Evolutionary conservation across 2,797 vertebrate species (phyloP).

Genomic region (Coluber constrictor): DNA sequence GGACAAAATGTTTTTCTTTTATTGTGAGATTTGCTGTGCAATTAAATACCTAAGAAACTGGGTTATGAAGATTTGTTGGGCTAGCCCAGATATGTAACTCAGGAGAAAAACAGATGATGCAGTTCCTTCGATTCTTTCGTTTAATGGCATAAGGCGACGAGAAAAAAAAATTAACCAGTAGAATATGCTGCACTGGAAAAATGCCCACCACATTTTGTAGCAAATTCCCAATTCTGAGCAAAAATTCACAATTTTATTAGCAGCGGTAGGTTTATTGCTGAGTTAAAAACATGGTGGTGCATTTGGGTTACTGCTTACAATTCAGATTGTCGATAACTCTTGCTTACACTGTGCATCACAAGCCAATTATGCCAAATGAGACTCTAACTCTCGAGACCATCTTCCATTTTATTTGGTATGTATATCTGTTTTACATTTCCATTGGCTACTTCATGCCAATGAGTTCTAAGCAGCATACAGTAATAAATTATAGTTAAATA

Average conservation of each 20-base stretch:
- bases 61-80: constrained; percentile 16
- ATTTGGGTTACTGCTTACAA: constrained; percentile 10
- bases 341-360: not conserved
- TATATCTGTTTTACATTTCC: not conserved
- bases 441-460: not conserved
- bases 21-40: constrained; percentile 24
- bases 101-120: constrained; percentile 34
- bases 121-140: constrained; percentile 27
- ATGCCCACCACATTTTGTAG: not conserved
- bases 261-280: constrained; percentile 2
- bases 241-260: constrained; percentile 31
- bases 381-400: not conserved
- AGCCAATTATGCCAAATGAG: constrained; percentile 10
- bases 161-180: constrained; percentile 18
- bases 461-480: not conserved
- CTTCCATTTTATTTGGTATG: constrained; percentile 7
- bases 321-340: constrained; percentile 16
- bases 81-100: constrained; percentile 17
- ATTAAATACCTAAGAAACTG: constrained; percentile 21
- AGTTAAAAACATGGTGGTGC: not conserved
- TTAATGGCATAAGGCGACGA: constrained; percentile 28
- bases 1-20: constrained; percentile 11
- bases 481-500: not conserved
- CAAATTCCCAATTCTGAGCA: constrained; percentile 28
- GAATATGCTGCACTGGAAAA: constrained; percentile 38